Conservation (phyloP, 2,888 invertebrate species). For the Frankliniella intonsa region DNA sequence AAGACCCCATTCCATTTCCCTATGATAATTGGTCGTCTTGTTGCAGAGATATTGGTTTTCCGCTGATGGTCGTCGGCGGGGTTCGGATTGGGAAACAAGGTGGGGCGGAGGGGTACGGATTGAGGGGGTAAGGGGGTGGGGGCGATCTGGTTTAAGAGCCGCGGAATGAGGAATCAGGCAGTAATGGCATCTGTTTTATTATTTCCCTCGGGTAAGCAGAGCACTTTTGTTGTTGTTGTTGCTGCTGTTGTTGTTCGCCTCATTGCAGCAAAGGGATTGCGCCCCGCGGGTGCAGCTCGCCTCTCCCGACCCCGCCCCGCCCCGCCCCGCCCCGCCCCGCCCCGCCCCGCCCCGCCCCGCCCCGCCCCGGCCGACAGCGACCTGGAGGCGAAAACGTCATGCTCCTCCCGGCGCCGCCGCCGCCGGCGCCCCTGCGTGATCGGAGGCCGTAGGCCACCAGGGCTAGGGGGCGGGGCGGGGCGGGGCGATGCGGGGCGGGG, state of each 20-base stretch:
- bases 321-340: too few species aligned
- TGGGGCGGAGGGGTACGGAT: too few species aligned
- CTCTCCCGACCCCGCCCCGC: too few species aligned
- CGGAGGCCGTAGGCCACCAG: not conserved
- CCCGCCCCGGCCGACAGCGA: too few species aligned
- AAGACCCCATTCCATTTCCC: not conserved
- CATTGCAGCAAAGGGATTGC: too few species aligned
- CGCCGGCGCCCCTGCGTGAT: not conserved
- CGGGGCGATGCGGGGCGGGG: not conserved
- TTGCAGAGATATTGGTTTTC: not conserved
- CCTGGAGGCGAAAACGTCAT: too few species aligned
- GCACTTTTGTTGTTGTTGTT: too few species aligned
- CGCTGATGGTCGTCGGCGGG: not conserved
- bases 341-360: too few species aligned
- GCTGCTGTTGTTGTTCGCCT: too few species aligned
- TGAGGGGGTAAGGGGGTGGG: not conserved
- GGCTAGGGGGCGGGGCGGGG: not conserved
- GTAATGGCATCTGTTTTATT: too few species aligned
- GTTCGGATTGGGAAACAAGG: not conserved
- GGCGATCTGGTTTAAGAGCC: not conserved
- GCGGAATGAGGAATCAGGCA: not conserved
- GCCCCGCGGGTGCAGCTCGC: too few species aligned
- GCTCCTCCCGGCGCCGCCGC: not conserved
- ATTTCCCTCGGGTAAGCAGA: too few species aligned
- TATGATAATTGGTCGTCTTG: conserved; percentile 12